Evolutionary conservation across 2,888 invertebrate genomes (phyloP).

Genomic region (Clostera curtula): DNA sequence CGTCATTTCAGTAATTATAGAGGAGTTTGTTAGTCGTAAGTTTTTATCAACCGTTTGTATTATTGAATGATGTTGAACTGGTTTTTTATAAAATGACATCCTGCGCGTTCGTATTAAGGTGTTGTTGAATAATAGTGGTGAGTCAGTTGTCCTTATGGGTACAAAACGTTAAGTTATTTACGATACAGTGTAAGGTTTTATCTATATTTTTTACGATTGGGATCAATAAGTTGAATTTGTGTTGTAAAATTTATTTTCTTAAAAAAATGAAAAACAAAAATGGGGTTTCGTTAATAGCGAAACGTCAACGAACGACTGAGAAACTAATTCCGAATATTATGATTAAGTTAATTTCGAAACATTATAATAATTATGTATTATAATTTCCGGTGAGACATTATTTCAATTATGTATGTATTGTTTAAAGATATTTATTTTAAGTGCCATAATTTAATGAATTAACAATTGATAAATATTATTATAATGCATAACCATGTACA

Average conservation of each 20-base stretch:
- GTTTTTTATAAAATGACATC: conserved; percentile 64
- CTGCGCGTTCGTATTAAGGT: conserved; percentile 64
- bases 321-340: conserved; percentile 57
- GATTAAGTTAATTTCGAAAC: conserved; percentile 7
- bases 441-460: conserved; percentile 75
- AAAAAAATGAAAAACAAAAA: conserved; percentile 46
- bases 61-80: conserved; percentile 55
- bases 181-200: conserved; percentile 49
- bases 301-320: conserved; percentile 72
- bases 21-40: conserved; percentile 64
- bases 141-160: conserved; percentile 65
- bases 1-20: conserved; percentile 38
- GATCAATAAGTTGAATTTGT: conserved; percentile 65
- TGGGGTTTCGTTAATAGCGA: conserved; percentile 57
- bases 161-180: conserved; percentile 66
- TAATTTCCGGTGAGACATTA: conserved; percentile 50
- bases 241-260: conserved; percentile 64
- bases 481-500: conserved; percentile 74
- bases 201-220: conserved; percentile 66
- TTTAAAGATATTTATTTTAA: conserved; percentile 61
- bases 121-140: conserved; percentile 46
- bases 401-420: conserved; percentile 56
- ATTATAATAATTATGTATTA: conserved; percentile 12
- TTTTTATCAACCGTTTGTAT: conserved; percentile 69
- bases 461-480: conserved; percentile 71